phyloP scores from a whole-genome alignment of 2,797 vertebrate genomes.

The Neostethus bicornis region DNA sequence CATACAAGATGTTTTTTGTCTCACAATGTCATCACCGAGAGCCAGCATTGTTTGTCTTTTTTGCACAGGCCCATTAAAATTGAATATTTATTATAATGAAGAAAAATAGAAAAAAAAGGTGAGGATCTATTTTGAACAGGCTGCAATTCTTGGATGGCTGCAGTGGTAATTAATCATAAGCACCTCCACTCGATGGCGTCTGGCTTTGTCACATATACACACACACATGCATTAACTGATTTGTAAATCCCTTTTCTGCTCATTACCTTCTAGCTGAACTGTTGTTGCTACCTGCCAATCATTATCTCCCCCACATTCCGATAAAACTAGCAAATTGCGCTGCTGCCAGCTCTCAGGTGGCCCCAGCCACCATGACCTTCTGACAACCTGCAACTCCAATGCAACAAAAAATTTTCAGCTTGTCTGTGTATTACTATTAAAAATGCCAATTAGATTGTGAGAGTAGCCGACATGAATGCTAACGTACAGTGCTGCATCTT shows the following conservation, averaged over 20 bases:
- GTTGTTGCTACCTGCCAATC: slow-evolving; percentile 55
- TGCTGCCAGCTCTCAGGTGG: slow-evolving; percentile 40
- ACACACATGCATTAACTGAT: slow-evolving; percentile 28
- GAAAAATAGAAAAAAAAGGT: not conserved
- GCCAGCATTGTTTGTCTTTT: too few relatives aligned
- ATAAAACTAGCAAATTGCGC: slow-evolving; percentile 53
- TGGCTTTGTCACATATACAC: slow-evolving; percentile 14
- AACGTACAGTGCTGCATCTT: slow-evolving; percentile 12
- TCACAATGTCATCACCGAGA: too few relatives aligned
- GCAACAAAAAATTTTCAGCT: slow-evolving; percentile 21
- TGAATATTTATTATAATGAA: not conserved
- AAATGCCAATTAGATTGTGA: slow-evolving; percentile 63
- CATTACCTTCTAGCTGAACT: slow-evolving; percentile 57
- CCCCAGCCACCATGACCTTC: slow-evolving; percentile 58
- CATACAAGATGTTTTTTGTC: too few relatives aligned
- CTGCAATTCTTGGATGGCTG: not conserved
- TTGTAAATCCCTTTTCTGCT: slow-evolving; percentile 42
- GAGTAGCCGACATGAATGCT: slow-evolving; percentile 24
- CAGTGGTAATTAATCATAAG: slow-evolving; percentile 17
- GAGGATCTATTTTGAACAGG: not conserved
- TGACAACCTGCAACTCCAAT: slow-evolving; percentile 33
- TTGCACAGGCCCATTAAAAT: not conserved
- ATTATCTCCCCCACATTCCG: slow-evolving; percentile 50
- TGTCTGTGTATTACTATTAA: slow-evolving; percentile 48
- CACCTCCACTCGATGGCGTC: slow-evolving; percentile 1